A percentile compares a stretch with the other conserved stretches of the same genome.
These are phyloP conservation scores for Pogonognathellus flavescens DNA, from an alignment of 1,140 invertebrate genomes.

Conservation along the genomic window DNA sequence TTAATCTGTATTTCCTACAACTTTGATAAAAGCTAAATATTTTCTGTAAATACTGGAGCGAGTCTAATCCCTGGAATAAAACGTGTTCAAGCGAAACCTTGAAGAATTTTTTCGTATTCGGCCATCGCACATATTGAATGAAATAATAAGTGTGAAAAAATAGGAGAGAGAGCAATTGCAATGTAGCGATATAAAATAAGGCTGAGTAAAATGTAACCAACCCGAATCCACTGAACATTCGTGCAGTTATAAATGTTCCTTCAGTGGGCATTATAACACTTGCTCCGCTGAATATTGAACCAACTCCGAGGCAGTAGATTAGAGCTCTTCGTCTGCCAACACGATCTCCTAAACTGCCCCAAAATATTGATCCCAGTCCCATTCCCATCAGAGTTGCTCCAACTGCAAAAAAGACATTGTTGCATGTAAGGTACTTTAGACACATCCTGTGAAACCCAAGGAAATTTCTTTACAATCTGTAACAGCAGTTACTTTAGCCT, in stretches of 20 bases:
- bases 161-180: too few species aligned
- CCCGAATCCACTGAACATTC: slow-evolving; percentile 66
- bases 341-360: slow-evolving; percentile 64
- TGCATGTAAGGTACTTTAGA: background rate
- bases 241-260: slow-evolving; percentile 64
- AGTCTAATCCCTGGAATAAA: too few species aligned
- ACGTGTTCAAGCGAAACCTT: too few species aligned
- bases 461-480: too few species aligned
- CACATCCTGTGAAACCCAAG: too few species aligned
- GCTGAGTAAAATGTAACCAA: slow-evolving; percentile 40
- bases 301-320: slow-evolving; percentile 64
- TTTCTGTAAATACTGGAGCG: too few species aligned
- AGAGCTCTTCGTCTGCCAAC: slow-evolving; percentile 63
- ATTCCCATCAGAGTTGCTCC: slow-evolving; percentile 64
- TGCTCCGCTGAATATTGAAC: slow-evolving; percentile 64
- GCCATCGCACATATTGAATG: too few species aligned
- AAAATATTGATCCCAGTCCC: slow-evolving; percentile 65
- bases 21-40: too few species aligned
- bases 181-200: background rate
- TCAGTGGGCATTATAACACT: slow-evolving; percentile 67
- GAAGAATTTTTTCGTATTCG: too few species aligned
- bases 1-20: too few species aligned
- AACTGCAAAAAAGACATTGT: slow-evolving; percentile 53
- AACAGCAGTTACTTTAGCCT: too few species aligned
- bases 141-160: too few species aligned